Evolutionary conservation across 2,113 vertebrate species (phyloP).

Genomic region (Ia io): DNA sequence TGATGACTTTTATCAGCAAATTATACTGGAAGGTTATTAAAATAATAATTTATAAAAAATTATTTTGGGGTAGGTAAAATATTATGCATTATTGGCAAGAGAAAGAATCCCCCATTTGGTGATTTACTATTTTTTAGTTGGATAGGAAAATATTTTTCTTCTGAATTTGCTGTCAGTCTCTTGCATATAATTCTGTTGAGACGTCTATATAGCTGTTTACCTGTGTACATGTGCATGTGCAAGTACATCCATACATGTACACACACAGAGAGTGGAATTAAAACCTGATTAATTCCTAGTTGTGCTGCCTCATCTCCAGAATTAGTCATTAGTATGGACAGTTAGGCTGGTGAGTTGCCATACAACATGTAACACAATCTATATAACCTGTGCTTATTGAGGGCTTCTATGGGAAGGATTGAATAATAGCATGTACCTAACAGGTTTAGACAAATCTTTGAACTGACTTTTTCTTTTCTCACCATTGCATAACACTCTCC

Average conservation of each 20-base stretch:
- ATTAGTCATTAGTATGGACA: background rate
- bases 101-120: background rate
- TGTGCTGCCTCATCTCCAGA: background rate
- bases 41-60: slow-evolving; percentile 20
- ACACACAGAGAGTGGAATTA: background rate
- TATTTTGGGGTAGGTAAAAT: background rate
- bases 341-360: background rate
- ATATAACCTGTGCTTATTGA: background rate
- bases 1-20: background rate
- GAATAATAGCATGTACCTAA: background rate
- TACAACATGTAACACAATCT: background rate
- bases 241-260: background rate
- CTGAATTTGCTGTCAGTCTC: background rate
- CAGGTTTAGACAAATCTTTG: background rate
- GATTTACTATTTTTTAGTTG: background rate
- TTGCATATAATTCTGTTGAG: background rate
- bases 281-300: background rate
- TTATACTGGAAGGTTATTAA: background rate
- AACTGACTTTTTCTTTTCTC: background rate
- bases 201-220: background rate
- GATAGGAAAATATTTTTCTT: background rate
- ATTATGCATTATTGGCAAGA: background rate
- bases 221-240: background rate
- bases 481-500: background rate
- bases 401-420: background rate